Base-by-base conservation (phyloP, 2,113 vertebrate species). In the Crocuta crocuta region DNA sequence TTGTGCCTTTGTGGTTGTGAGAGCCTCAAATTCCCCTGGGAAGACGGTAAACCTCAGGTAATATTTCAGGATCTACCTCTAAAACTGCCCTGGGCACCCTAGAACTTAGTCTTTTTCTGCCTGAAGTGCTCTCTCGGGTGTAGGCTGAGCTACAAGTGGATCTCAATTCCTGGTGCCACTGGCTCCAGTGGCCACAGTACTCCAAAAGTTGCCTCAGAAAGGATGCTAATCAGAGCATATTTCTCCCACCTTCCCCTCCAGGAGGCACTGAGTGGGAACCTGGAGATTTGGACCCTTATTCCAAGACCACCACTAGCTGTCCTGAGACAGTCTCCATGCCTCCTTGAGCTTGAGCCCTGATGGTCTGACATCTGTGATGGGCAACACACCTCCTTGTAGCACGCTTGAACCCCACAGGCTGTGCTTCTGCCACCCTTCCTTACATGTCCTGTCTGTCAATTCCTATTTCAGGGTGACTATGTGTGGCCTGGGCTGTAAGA, bases 401-500 rank as follows among this genome's bases (percentile, higher is more conserved):
- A 94, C 43, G 63, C 58, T 89, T 35, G 71, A 45, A 68, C 45
- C 83, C 50, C 50, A 73, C 71, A 87, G 26, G 28, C 70, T 92
- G 28, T 78, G 82, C 33, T 9, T 63, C 48, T 45, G 48, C 2
- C 3, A 28, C 19, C 45, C 23, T n/a, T 85, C 50, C 39, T 96
- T 33, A 98, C 33, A 31, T 33, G 23, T 17, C 16, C 24, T 90
- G 3, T 94, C 48, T 96, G 73, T 95, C 63, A 28, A 10, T 90
- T 78, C 68, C 71, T 93, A 66, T 86, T 65, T 78, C 98, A 99
- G 99, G 55, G 99, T 99, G 98, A 99, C 99, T 21, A 99, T 99
- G 98, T 99, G 99, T 95, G 99, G 99, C 55, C 99, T 99, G 93
- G 99, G 99, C 85, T 99, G 99, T 98, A 99, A 99, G 97, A 99